Base-by-base conservation (phyloP, 2,797 vertebrate species). In the Crocodylus rhombifer region DNA sequence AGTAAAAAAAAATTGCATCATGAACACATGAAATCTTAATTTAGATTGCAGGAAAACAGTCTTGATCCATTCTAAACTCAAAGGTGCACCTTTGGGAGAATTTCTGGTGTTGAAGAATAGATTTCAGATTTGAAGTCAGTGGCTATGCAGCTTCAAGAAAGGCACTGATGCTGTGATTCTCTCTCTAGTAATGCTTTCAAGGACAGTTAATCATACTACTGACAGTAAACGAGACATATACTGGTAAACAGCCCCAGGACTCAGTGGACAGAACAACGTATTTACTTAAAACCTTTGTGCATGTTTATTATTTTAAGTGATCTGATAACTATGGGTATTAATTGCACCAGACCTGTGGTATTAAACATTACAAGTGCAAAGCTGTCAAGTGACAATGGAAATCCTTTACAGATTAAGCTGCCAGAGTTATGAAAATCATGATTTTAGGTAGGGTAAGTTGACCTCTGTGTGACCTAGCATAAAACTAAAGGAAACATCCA, bases 381-480 rank as follows among this genome's bases (percentile, higher is more conserved):
- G 3, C 2, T 20, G 1, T 14, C 67, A n/a, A 14, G 33, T 13
- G 33, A 93, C 77, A 92, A 17, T 0, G 0, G 0, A 0, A 86
- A 74, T 2, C 77, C 79, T 69, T n/a, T 56, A 77, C 69, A 73
- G 36, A 23, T 56, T 74, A 71, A 77, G 77, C 23, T 57, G 65
- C 63, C 86, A 87, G 71, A 87, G 51, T n/a, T 64, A 28, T 0
- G 0, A 62, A 92, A 85, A 87, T 5, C 20, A 58, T 62, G 80
- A 51, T 87, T 90, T 76, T 26, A 88, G 65, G 89, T 14, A 83
- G 84, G 42, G 42, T 81, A 86, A 71, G 67, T 0, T 3, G 21
- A 95, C 92, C 87, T 87, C 65, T 58, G 51, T 56, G n/a, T 88
- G 85, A 96, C 82, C 85, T 55, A 74, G 84, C 55, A 90, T n/a